Base-by-base conservation (phyloP, 2,113 vertebrate genomes). In the Nothobranchius kuhntae region DNA sequence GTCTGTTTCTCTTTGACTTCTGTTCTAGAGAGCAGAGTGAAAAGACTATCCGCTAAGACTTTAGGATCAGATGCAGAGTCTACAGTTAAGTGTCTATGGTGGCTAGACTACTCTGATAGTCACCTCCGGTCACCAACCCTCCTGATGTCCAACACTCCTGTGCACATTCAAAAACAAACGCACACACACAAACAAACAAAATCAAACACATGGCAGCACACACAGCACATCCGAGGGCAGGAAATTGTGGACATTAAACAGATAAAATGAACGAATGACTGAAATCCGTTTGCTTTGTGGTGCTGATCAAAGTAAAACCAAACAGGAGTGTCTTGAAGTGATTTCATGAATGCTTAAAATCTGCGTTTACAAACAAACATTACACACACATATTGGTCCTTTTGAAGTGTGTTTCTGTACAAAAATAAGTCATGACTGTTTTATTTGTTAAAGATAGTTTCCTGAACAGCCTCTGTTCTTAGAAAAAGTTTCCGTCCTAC, bases 101-200 rank as follows among this genome's bases (percentile, higher is more conserved):
- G 86, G 89, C 91, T 93, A 93, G 68, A 87, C 92, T 93, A 93
- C 88, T 86, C 93, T 94, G 91, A 94, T 94, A 94, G 89, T 94
- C 93, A 94, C 93, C 93, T 94, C 92, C 78, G 86, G 86, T 93
- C 92, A 89, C 91, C 91, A 92, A 93, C 85, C 87, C 86, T 91
- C 87, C 92, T 84, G 93, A 87, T 77, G 89, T 89, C 90, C 89
- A 91, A 93, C 91, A 91, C 89, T 92, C 93, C 93, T 94, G 93
- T 90, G 81, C 89, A 92, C 92, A 86, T 87, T 91, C 89, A 91
- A 87, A 91, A 89, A 93, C 86, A 92, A 81, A 93, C 88, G 91
- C 68, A 91, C 89, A 92, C 75, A 91, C 75, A 91, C 84, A 92
- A 63, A 91, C 89, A 91, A 80, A 90, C 86, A 92, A 85, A 89